Evolutionary conservation across 2,113 vertebrate genomes (phyloP), one percentile per base, ranked within the genome.

Genomic region (Ailuropoda melanoleuca): DNA sequence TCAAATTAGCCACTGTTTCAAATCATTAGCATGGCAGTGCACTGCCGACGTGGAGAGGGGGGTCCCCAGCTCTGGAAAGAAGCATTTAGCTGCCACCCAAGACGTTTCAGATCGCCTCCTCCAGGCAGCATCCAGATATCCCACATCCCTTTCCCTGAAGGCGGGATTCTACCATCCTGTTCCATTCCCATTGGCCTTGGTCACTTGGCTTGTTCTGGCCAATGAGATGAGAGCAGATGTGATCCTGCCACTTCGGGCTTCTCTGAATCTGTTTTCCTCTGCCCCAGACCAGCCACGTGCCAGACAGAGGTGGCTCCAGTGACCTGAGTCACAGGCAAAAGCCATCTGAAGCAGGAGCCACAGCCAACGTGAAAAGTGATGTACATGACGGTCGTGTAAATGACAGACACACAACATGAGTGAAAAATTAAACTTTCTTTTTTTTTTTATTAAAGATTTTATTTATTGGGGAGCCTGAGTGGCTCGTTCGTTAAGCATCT

Each of bases 1-100:
- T 98, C 98, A 97, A 85, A 98, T 97, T 53, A 98, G 89, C 93
- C 90, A 46, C 95, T 48, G 34, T 31, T 96, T 97, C 94, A 75
- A 9, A 88, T 85, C 83, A 0, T 89, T 90, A 98, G 94, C 7
- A 1, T 46, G 96, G 93, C 39, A 21, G 93, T 66, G 66, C 68
- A 0, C 4, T 1, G 46, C 58, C 29, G 68, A 11, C 2, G 0
- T 1, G 31, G 26, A 8, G 26, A 50, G 50, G 24, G 72, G 80
- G 50, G 1, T 24, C 37, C 48, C n/a, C 56, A 9, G 68, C 39
- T 11, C 58, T 7, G 21, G 78, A 66, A 39, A 81, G 34, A 17
- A 58, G 82, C 14, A 1, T 8, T 29, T 11, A 70, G 50, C 74
- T 4, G 21, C 11, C 8, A 14, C 43, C 56, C 62, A n/a, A n/a